A percentile compares a stretch with the other conserved stretches of the same genome.
Conservation (phyloP, 2,888 invertebrate species). For the Ichneumon xanthorius region DNA sequence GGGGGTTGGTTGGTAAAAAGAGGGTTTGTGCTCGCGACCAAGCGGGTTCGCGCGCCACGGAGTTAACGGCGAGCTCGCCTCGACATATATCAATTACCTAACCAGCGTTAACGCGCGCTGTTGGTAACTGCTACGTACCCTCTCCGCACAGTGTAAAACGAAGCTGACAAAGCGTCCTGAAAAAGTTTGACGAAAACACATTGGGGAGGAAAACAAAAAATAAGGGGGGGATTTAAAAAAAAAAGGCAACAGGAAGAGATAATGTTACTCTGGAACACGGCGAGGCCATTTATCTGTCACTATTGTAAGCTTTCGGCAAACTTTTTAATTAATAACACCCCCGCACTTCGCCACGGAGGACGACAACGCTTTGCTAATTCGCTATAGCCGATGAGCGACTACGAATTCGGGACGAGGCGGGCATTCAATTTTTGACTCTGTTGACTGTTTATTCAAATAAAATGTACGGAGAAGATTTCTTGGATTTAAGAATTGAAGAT, state of each 20-base stretch:
- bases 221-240: conserved; percentile 46
- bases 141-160: conserved; percentile 21
- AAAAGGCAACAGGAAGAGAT: conserved; percentile 40
- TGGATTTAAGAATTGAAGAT: too few relatives aligned
- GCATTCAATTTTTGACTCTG: neutral
- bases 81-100: conserved; percentile 80
- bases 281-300: conserved; percentile 78
- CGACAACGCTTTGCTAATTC: conserved; percentile 46
- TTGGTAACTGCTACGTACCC: conserved; percentile 31
- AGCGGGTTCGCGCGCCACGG: conserved; percentile 22
- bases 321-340: conserved; percentile 80
- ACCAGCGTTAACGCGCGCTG: conserved; percentile 63
- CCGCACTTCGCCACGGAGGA: neutral
- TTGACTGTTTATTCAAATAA: too few relatives aligned
- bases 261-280: conserved; percentile 65
- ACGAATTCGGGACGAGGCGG: neutral
- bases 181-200: conserved; percentile 63
- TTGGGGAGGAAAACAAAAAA: conserved; percentile 40
- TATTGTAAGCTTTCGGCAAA: conserved; percentile 68
- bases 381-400: neutral
- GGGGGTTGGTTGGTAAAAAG: conserved; percentile 17
- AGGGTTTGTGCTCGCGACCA: conserved; percentile 4
- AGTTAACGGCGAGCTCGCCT: conserved; percentile 69
- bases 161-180: conserved; percentile 45
- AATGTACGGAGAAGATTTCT: too few relatives aligned